These are phyloP conservation scores for Schizopygopsis malacanthus DNA, from an alignment of 2,797 vertebrate genomes.

Conservation along the genomic window DNA sequence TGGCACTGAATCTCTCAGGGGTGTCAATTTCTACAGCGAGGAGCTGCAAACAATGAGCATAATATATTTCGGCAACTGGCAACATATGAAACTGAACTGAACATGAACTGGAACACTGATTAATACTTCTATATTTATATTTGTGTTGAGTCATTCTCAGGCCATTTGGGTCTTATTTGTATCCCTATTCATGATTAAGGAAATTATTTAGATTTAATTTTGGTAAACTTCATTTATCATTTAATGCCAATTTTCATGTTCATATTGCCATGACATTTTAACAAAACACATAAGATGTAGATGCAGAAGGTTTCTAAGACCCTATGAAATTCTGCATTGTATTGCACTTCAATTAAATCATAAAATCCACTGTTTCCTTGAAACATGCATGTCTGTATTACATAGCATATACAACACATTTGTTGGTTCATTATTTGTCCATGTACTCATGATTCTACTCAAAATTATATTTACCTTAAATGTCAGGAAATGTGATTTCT, in stretches of 20 bases:
- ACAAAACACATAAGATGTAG: not conserved
- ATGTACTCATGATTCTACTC: not conserved
- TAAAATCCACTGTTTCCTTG: not conserved
- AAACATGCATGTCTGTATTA: not conserved
- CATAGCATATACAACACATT: not conserved
- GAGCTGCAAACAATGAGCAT: conserved; percentile 75
- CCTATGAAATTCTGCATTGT: too few species aligned
- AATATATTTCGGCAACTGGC: not conserved
- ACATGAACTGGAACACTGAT: too few species aligned
- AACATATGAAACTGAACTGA: too few species aligned
- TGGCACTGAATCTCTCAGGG: conserved; percentile 93
- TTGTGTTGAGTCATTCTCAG: not conserved
- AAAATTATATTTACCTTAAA: conserved; percentile 79
- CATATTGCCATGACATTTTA: not conserved
- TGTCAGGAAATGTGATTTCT: conserved; percentile 85
- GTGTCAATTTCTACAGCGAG: conserved; percentile 95
- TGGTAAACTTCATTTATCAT: not conserved
- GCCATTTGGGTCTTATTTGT: not conserved
- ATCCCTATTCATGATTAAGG: not conserved
- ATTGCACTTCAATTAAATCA: not conserved
- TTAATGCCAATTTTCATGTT: not conserved
- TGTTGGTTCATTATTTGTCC: not conserved
- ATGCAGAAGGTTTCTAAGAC: not conserved
- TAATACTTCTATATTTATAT: not conserved
- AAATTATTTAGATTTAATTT: not conserved